These are phyloP conservation scores for Vidua macroura DNA, from an alignment of 2,113 vertebrate genomes.

Conservation along the genomic window DNA sequence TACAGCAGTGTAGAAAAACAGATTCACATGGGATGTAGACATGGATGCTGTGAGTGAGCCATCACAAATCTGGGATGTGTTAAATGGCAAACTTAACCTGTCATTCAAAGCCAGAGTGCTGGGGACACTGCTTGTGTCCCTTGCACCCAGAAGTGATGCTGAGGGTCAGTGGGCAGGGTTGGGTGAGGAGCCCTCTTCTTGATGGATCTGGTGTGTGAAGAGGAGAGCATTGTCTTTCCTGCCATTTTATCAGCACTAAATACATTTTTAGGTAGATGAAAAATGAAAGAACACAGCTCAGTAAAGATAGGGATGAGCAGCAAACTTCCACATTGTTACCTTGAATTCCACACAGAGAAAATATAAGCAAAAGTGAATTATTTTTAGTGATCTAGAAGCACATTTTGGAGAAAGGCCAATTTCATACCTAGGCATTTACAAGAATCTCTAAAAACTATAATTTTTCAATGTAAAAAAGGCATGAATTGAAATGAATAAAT, in stretches of 20 bases:
- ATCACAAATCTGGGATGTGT: neutral
- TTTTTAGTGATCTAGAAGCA: conserved; percentile 6
- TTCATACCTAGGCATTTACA: conserved; percentile 5
- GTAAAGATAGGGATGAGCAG: neutral
- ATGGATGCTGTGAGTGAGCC: neutral
- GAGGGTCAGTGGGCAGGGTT: neutral
- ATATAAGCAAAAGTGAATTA: neutral
- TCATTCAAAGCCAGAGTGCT: neutral
- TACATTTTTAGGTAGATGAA: neutral
- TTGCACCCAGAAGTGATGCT: neutral
- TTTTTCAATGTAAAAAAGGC: conserved; percentile 58
- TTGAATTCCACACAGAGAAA: neutral
- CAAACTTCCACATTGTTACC: neutral
- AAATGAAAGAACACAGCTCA: neutral
- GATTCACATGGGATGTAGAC: neutral
- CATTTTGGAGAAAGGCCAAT: neutral
- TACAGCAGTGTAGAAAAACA: neutral
- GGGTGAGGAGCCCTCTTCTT: neutral
- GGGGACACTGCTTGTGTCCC: neutral
- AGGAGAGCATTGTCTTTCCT: neutral
- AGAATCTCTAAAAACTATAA: conserved; percentile 42
- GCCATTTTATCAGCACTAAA: neutral
- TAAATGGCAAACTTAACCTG: neutral
- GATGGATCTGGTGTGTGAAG: neutral
- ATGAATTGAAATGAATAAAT: conserved; percentile 23